Percentiles rank a stretch among this genome's conserved stretches.
These are phyloP conservation scores for Drosophila demipolita DNA, from an alignment of 2,888 invertebrate genomes.

Conservation along the genomic window DNA sequence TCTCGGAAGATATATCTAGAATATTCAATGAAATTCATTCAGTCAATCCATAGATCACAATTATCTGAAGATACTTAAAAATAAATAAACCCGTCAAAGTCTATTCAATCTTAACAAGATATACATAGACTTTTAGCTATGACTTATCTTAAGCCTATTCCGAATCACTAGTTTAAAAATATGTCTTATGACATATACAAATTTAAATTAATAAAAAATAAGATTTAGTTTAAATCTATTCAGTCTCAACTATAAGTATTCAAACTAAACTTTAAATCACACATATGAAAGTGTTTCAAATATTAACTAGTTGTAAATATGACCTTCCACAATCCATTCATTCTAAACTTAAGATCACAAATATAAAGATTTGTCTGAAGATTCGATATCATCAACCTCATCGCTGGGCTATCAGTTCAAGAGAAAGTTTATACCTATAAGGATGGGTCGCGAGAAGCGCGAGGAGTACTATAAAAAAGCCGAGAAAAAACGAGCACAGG, in stretches of 20 bases:
- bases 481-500: slow-evolving; percentile 38
- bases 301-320: background rate
- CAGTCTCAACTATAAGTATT: background rate
- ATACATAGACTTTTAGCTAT: too few relatives aligned
- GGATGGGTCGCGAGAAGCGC: slow-evolving; percentile 9
- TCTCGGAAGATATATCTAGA: too few relatives aligned
- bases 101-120: background rate
- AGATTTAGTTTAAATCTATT: too few relatives aligned
- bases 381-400: slow-evolving; percentile 67
- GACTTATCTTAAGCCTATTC: background rate
- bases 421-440: slow-evolving; percentile 61
- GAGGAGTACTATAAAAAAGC: slow-evolving; percentile 23
- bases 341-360: background rate
- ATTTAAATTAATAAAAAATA: too few relatives aligned
- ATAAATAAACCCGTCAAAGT: background rate
- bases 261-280: background rate
- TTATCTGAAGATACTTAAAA: background rate
- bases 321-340: background rate
- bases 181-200: background rate
- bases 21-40: too few relatives aligned
- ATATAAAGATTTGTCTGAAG: slow-evolving; percentile 1
- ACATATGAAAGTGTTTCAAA: background rate
- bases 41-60: background rate
- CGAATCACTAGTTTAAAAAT: background rate
- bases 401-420: slow-evolving; percentile 64